Evolutionary conservation across 2,888 invertebrate species (phyloP).

Genomic region (Drosophila dives): DNA sequence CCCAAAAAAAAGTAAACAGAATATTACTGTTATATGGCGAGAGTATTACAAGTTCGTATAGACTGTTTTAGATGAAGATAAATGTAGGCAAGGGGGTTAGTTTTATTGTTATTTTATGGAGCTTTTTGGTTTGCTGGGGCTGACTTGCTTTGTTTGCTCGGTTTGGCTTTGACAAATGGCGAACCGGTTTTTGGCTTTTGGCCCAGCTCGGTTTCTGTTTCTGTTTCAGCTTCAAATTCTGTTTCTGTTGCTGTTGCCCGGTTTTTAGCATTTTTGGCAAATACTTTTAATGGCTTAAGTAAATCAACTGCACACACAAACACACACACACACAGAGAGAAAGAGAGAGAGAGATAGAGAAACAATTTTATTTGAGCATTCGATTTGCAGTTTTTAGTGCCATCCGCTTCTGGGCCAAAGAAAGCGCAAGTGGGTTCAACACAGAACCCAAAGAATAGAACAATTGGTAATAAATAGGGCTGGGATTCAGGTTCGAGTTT

Average conservation of each 20-base stretch:
- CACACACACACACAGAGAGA: conserved; percentile 11
- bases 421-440: conserved; percentile 67
- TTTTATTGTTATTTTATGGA: conserved; percentile 62
- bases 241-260: conserved; percentile 31
- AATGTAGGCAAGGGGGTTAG: conserved; percentile 15
- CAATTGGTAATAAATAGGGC: conserved; percentile 3
- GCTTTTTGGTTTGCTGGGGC: conserved; percentile 32
- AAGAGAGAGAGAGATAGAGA: conserved; percentile 6
- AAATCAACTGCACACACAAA: conserved; percentile 41
- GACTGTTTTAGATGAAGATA: background rate
- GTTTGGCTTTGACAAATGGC: conserved; percentile 72
- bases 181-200: conserved; percentile 72
- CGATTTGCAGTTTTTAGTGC: conserved; percentile 41
- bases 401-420: conserved; percentile 43
- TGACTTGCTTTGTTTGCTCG: conserved; percentile 46
- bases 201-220: conserved; percentile 53
- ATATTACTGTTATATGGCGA: background rate
- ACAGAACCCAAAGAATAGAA: background rate
- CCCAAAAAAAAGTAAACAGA: too few species aligned
- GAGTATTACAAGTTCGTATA: conserved; percentile 30
- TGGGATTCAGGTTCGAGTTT: background rate
- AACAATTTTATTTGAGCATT: conserved; percentile 31
- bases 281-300: conserved; percentile 43
- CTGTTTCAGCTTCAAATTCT: conserved; percentile 31
- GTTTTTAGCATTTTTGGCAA: conserved; percentile 43